Evolutionary conservation across 1,140 invertebrate species (phyloP), one percentile per base, ranked within the genome.

Genomic region (Diorhabda carinulata): DNA sequence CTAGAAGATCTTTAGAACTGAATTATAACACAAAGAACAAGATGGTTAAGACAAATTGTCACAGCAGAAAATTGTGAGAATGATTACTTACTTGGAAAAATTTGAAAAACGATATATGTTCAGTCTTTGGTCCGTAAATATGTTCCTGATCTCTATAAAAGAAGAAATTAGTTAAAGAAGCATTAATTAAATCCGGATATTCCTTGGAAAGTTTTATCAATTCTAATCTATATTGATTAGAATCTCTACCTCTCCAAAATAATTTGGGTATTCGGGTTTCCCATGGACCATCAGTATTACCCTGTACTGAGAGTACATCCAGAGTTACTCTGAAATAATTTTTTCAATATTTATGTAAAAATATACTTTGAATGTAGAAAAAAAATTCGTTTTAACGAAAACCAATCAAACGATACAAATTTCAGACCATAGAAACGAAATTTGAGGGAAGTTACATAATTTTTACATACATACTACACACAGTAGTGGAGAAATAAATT

Each of bases 141-240:
- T 89, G 81, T 80, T 94, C 90, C 82, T 95, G 86, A 78, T 97
- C 88, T 67, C 88, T 87, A 78, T 95, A 98, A 83, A 98, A 98
- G 79, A 98, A 98, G 81, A 98, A 98, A 81, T 97, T 96, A 3
- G 96, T 98, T 4, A 99, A 86, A 0, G 94, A 94, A 7, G 89
- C 96, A 85, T 98, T 96, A 68, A 97, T 89, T 0, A 97, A 79
- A 66, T 95, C 87, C 3, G 94, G 90, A 84, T 96, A 74, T 70
- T 88, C 83, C 73, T 88, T 84, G 0, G 91, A 87, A 71, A 98
- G 87, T 67, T 92, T 88, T 9, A 98, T 90, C 5, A 98, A 84
- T 71, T 94, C 84, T 0, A 99, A 84, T 64, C 97, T 83, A 80
- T 94, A 91, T 74, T 87, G 83, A 4, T 93, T 85, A 8, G 95